These are phyloP conservation scores for Drymodes brunneopygia DNA, from an alignment of 2,113 vertebrate genomes.

Conservation along the genomic window DNA sequence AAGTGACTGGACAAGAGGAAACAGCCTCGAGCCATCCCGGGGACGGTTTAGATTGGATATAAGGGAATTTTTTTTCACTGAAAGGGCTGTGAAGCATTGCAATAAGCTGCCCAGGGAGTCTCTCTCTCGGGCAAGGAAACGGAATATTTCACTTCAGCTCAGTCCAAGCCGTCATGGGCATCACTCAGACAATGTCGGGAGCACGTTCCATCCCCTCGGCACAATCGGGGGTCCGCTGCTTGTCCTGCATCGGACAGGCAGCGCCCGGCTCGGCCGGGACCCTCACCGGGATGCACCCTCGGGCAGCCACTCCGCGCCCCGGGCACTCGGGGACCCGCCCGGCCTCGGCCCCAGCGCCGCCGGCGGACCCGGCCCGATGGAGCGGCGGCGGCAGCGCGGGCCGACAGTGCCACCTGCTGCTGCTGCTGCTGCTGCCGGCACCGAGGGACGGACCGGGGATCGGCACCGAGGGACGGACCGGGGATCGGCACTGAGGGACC, in stretches of 20 bases:
- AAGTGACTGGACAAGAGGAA: background rate
- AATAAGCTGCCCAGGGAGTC: background rate
- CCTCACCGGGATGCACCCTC: fast-evolving
- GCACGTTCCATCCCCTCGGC: fast-evolving
- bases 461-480: background rate
- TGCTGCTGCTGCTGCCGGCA: background rate
- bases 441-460: background rate
- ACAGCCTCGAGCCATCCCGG: too few species aligned
- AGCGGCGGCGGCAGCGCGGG: background rate
- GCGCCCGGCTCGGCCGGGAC: fast-evolving
- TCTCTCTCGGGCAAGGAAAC: background rate
- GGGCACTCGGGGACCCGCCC: background rate
- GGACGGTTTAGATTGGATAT: background rate
- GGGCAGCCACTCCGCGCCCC: background rate
- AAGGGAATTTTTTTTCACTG: background rate
- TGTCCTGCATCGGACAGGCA: fast-evolving
- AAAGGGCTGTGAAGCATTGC: background rate
- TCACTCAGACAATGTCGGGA: fast-evolving
- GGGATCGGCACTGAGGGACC: too few species aligned
- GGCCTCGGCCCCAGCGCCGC: background rate
- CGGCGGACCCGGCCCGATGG: background rate
- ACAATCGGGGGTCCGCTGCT: fast-evolving
- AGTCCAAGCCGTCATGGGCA: background rate
- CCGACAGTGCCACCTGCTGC: constrained; percentile 40
- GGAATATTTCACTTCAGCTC: background rate